Evolutionary conservation across 2,113 vertebrate genomes (phyloP), one percentile per base, ranked within the genome.

Genomic region (crab-eating macaque (Macaca fascicularis)): DNA sequence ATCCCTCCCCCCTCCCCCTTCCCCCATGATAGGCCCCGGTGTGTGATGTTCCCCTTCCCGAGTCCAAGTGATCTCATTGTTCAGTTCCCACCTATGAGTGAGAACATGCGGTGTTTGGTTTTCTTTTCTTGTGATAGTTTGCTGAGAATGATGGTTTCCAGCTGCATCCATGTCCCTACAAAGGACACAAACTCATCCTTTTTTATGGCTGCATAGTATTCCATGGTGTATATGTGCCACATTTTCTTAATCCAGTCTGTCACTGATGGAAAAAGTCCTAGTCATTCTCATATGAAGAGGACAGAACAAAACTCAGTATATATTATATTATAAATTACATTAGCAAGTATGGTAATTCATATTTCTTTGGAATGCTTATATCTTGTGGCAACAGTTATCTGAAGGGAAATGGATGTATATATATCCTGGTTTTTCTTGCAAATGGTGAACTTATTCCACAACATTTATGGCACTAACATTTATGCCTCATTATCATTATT

Each of bases 401-500:
- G 52, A 69, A 79, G 22, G 55, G 19, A 20, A 79, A 38, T 86
- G 11, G n/a, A 19, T 25, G 9, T 2, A 23, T 45, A 27, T 67
- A 12, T 43, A 17, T 30, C 6, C 45, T 48, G 23, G 35, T 61
- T 92, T 97, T 78, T 19, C 40, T 97, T 87, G 67, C n/a, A 75
- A 3, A 87, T 76, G 55, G 25, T 72, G 30, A 57, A 32, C 43
- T n/a, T 64, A 55, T 25, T 80, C 20, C 1, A 50, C 72, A 75
- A 50, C 67, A 83, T 5, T 92, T 57, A 75, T 67, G 50, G 30
- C 40, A 72, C 48, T n/a, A 0, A 19, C 81, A 67, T 45, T 5
- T 78, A 64, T 50, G 17, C 79, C 97, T 90, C 16, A n/a, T 12
- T 17, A 20, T 90, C 14, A 20, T 59, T 93, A 79, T 55, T 87